These are phyloP conservation scores for Rhinogobio ventralis DNA, from an alignment of 2,797 vertebrate genomes.

Conservation along the genomic window DNA sequence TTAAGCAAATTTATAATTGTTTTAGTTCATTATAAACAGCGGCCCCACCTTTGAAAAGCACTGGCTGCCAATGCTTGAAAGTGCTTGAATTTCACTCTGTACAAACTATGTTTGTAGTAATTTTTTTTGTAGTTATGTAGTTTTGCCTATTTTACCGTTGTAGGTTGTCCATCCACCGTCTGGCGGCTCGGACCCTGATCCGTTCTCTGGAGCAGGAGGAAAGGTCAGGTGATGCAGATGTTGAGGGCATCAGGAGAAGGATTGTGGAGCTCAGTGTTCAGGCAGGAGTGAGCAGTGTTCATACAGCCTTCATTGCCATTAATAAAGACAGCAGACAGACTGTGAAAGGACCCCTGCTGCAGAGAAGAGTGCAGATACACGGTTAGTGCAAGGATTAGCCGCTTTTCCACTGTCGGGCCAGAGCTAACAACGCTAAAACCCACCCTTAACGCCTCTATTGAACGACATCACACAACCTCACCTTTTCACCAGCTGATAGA, in stretches of 20 bases:
- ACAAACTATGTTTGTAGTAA: too few species aligned
- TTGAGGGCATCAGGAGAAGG: slow-evolving; percentile 60
- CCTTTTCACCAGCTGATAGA: too few species aligned
- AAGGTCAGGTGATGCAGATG: slow-evolving; percentile 32
- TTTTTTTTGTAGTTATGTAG: too few species aligned
- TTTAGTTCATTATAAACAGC: too few species aligned
- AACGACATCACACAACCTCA: too few species aligned
- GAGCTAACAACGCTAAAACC: too few species aligned
- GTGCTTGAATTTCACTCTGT: too few species aligned
- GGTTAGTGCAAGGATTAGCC: slow-evolving; percentile 55
- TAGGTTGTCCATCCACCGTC: slow-evolving; percentile 61
- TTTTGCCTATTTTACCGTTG: not conserved
- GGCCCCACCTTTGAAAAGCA: too few species aligned
- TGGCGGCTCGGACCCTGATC: slow-evolving; percentile 78
- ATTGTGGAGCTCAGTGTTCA: slow-evolving; percentile 79
- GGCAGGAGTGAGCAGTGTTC: slow-evolving; percentile 81
- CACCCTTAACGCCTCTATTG: too few species aligned
- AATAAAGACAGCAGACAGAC: slow-evolving; percentile 68
- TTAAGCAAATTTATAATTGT: too few species aligned
- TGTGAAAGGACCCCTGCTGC: slow-evolving; percentile 70
- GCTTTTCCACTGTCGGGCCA: too few species aligned
- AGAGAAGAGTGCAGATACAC: slow-evolving; percentile 61
- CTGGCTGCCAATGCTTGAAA: too few species aligned
- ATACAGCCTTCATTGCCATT: slow-evolving; percentile 81
- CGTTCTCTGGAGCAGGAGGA: slow-evolving; percentile 72